Evolutionary conservation across 2,113 vertebrate genomes (phyloP).

Genomic region (Hymenochirus boettgeri): DNA sequence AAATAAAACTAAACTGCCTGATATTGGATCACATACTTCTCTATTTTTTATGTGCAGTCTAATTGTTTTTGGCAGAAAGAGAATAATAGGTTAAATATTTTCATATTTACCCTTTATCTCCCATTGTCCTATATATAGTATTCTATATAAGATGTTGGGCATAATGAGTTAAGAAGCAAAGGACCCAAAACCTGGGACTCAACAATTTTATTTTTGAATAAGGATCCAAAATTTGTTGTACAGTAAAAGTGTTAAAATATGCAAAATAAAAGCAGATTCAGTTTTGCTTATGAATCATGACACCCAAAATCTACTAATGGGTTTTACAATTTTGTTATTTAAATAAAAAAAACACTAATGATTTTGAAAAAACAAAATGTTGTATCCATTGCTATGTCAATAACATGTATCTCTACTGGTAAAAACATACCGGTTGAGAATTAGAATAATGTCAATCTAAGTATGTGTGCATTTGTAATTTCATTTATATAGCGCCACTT

Average conservation of each 20-base stretch:
- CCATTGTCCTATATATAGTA: too few species aligned
- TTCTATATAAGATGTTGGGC: too few species aligned
- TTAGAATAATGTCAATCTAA: too few species aligned
- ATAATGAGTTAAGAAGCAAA: background rate
- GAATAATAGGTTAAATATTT: constrained; percentile 8
- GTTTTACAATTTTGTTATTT: too few species aligned
- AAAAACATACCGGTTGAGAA: too few species aligned
- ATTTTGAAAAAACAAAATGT: too few species aligned
- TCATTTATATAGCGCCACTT: too few species aligned
- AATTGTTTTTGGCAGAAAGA: constrained; percentile 7
- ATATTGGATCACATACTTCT: background rate
- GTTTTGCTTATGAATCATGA: background rate
- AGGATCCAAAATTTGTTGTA: background rate
- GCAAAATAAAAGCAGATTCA: constrained; percentile 1
- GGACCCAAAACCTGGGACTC: background rate
- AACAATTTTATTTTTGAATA: background rate
- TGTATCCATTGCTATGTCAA: too few species aligned
- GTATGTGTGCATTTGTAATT: too few species aligned
- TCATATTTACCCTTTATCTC: too few species aligned
- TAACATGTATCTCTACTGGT: too few species aligned
- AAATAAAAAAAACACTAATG: background rate
- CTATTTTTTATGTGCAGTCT: constrained; percentile 8
- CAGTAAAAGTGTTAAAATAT: too few species aligned
- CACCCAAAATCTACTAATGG: background rate
- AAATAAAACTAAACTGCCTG: constrained; percentile 5